Base-by-base conservation (phyloP, 1,140 invertebrate genomes). In the Scaptomyza montana region DNA sequence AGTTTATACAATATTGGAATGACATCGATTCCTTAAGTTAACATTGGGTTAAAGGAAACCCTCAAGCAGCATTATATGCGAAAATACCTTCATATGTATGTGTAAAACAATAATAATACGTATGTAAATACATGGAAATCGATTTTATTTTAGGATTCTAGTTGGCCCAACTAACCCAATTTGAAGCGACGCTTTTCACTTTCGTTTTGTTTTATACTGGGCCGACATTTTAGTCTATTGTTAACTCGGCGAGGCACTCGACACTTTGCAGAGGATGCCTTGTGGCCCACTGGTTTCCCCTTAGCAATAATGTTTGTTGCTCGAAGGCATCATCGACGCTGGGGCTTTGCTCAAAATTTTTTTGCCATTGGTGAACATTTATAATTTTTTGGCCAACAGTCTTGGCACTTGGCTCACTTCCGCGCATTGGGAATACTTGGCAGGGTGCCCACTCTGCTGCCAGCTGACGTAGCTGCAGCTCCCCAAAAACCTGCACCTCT, bases 381-480 rank as follows among this genome's bases (percentile, higher is more conserved):
- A 68, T 73, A 73, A 68, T 73, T 73, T 51, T 33, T 56, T 67
- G 66, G 57, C 28, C 13, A 10, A 46, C 21, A 12, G 28, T 30
- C 2, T 33, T 45, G 53, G 63, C 50, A 63, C 70, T 81, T 82
- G 79, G 68, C 76, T 70, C 74, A 74, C 77, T 86, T 81, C 75
- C 74, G 74, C 53, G 82, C 82, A 77, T 81, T 72, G 41, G 30
- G 69, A 46, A 70, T 74, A 63, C 59, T 56, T 87, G 84, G 84
- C 84, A 66, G 3, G 16, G 56, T 89, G 84, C 82, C 82, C 82
- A 87, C 82, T 87, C 84, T 87, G 82, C 74, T 82, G 82, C 69
- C 64, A 78, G 81, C 78, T 77, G 66, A 74, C 75, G 60, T 77
- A 64, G 53, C 46, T 65, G 45, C 49, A 57, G 13, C 13, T 16